phyloP scores from a whole-genome alignment of 2,888 invertebrate species.

The Horisme vitalbata region DNA sequence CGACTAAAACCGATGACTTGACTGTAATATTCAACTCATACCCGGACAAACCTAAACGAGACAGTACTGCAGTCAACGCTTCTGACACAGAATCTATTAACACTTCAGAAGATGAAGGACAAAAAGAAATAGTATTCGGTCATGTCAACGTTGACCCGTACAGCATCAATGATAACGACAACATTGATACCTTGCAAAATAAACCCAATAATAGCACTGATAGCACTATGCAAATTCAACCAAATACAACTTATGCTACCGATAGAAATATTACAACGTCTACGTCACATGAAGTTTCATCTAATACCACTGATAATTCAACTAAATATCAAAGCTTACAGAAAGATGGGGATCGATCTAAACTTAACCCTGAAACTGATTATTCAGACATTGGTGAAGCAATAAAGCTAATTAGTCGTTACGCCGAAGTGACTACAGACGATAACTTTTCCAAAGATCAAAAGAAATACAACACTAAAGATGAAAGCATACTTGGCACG shows the following conservation, averaged over 20 bases:
- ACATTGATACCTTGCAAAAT: conserved; percentile 20
- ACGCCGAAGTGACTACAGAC: conserved; percentile 77
- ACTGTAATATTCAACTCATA: conserved; percentile 52
- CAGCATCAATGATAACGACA: conserved; percentile 39
- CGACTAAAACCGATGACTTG: conserved; percentile 47
- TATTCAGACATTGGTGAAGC: conserved; percentile 77
- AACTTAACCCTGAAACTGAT: conserved; percentile 74
- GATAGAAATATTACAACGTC: conserved; percentile 25
- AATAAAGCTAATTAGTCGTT: conserved; percentile 75
- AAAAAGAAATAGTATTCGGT: conserved; percentile 73
- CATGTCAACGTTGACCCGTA: conserved; percentile 73
- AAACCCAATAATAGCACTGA: conserved; percentile 32
- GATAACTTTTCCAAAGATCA: conserved; percentile 72
- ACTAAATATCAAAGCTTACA: conserved; percentile 47
- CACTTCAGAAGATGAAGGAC: conserved; percentile 58
- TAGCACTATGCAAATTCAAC: conserved; percentile 29
- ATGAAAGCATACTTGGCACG: conserved; percentile 69
- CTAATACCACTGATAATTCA: conserved; percentile 27
- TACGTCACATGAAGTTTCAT: conserved; percentile 11
- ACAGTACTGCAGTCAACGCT: conserved; percentile 58
- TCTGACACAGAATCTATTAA: conserved; percentile 47
- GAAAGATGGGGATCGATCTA: conserved; percentile 58
- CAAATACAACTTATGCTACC: conserved; percentile 34
- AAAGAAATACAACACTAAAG: conserved; percentile 56
- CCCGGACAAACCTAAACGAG: conserved; percentile 74